Conservation (phyloP, 2,113 vertebrate species). For the Stercorarius parasiticus region DNA sequence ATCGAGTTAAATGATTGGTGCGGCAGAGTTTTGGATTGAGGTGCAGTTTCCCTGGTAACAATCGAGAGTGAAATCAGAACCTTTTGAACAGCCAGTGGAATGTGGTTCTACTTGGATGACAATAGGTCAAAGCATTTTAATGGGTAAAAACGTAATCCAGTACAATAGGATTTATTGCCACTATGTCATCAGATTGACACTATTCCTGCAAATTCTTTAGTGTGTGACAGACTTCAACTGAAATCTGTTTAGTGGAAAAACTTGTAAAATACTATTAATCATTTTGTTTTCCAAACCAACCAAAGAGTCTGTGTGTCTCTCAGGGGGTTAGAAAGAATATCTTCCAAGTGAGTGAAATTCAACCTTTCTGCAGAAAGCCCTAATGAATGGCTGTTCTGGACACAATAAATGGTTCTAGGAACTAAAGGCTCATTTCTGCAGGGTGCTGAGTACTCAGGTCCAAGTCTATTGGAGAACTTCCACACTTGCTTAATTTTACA, state of each 20-base stretch:
- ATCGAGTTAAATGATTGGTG: not conserved
- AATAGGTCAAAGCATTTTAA: slow-evolving; percentile 36
- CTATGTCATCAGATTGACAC: slow-evolving; percentile 13
- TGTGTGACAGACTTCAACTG: not conserved
- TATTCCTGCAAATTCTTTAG: slow-evolving; percentile 12
- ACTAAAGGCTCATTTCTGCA: slow-evolving; percentile 3
- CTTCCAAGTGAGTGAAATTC: slow-evolving; percentile 26
- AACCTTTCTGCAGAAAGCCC: slow-evolving; percentile 3
- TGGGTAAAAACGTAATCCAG: slow-evolving; percentile 5
- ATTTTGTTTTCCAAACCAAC: slow-evolving; percentile 38
- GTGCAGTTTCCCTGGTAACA: slow-evolving; percentile 55
- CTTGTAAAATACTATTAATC: not conserved
- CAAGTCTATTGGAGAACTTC: not conserved
- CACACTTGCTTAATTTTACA: not conserved
- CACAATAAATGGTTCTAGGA: slow-evolving; percentile 2
- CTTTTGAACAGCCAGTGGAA: slow-evolving; percentile 51
- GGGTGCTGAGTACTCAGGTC: not conserved
- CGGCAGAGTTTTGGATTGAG: slow-evolving; percentile 31
- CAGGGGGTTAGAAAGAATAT: not conserved
- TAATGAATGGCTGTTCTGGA: not conserved
- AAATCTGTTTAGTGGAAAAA: slow-evolving; percentile 17
- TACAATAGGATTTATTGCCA: slow-evolving; percentile 48
- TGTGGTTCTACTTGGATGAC: slow-evolving; percentile 60
- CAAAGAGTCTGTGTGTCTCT: not conserved
- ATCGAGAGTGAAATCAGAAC: slow-evolving; percentile 63